phyloP scores from a whole-genome alignment of 2,113 vertebrate species.

The Corythornis vintsioides region DNA sequence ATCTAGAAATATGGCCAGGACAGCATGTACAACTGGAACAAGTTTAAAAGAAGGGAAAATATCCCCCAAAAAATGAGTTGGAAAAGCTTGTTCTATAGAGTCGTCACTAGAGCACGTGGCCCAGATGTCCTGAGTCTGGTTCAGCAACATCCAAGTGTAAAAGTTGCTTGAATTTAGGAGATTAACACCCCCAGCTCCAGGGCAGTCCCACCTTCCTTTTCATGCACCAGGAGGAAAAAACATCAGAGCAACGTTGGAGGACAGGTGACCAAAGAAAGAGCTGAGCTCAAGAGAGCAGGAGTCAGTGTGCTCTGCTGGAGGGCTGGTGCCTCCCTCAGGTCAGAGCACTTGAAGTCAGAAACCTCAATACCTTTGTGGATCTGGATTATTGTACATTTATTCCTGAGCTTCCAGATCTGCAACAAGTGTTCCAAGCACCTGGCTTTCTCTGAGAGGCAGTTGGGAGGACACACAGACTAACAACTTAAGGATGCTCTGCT shows the following conservation, averaged over 20 bases:
- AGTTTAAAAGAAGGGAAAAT: constrained; percentile 29
- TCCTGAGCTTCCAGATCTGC: neutral
- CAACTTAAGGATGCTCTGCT: neutral
- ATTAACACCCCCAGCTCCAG: neutral
- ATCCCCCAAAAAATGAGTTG: neutral
- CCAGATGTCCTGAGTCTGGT: neutral
- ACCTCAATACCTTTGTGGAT: neutral
- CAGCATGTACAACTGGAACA: constrained; percentile 42
- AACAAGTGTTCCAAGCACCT: neutral
- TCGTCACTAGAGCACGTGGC: neutral
- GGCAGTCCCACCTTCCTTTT: neutral
- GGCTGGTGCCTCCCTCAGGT: neutral
- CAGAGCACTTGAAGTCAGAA: neutral
- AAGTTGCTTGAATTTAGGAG: neutral
- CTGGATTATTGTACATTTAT: neutral
- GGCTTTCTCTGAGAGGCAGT: neutral
- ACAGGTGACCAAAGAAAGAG: neutral
- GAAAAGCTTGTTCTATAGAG: neutral
- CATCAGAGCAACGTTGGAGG: neutral
- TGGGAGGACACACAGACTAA: neutral
- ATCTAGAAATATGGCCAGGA: constrained; percentile 38
- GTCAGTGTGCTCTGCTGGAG: neutral
- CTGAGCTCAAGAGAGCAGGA: neutral
- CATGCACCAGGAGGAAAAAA: neutral
- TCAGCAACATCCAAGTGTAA: neutral